phyloP scores from a whole-genome alignment of 2,113 vertebrate genomes.

The Notarius quadriscutis region DNA sequence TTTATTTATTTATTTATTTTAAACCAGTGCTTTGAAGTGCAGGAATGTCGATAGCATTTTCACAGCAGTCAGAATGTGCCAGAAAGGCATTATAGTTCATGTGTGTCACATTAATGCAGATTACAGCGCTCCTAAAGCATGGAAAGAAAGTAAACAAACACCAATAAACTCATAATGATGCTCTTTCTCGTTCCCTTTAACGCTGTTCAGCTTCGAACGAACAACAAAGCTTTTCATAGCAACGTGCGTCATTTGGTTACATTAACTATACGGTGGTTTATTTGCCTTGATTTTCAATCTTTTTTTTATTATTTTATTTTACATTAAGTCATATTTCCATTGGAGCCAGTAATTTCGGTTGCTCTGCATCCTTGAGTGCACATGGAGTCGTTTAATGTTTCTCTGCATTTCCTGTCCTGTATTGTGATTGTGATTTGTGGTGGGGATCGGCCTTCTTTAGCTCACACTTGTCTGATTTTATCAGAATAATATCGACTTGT shows the following conservation, averaged over 20 bases:
- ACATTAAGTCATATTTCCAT: slow-evolving; percentile 60
- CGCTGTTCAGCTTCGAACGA: slow-evolving; percentile 56
- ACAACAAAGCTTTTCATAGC: slow-evolving; percentile 58
- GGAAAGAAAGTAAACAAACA: slow-evolving; percentile 58
- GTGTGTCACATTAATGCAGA: slow-evolving; percentile 65
- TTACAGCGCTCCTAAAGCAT: slow-evolving; percentile 59
- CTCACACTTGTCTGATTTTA: not conserved
- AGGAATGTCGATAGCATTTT: slow-evolving; percentile 52
- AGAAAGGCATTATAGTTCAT: slow-evolving; percentile 50
- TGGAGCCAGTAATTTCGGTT: slow-evolving; percentile 60
- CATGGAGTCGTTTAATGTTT: slow-evolving; percentile 54
- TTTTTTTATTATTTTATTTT: slow-evolving; percentile 4
- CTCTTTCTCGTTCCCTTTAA: slow-evolving; percentile 48
- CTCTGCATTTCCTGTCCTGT: slow-evolving; percentile 43
- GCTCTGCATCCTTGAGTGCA: slow-evolving; percentile 53
- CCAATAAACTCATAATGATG: slow-evolving; percentile 63
- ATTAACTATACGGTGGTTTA: slow-evolving; percentile 60
- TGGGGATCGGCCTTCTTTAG: not conserved
- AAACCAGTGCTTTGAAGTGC: not conserved
- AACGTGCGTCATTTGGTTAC: slow-evolving; percentile 53
- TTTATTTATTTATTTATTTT: too few species aligned
- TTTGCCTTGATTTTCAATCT: slow-evolving; percentile 59
- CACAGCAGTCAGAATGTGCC: slow-evolving; percentile 51
- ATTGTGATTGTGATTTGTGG: slow-evolving; percentile 20
- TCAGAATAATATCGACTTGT: not conserved